Evolutionary conservation across 2,113 vertebrate genomes (phyloP).

Genomic region (Prietella phreatophila): DNA sequence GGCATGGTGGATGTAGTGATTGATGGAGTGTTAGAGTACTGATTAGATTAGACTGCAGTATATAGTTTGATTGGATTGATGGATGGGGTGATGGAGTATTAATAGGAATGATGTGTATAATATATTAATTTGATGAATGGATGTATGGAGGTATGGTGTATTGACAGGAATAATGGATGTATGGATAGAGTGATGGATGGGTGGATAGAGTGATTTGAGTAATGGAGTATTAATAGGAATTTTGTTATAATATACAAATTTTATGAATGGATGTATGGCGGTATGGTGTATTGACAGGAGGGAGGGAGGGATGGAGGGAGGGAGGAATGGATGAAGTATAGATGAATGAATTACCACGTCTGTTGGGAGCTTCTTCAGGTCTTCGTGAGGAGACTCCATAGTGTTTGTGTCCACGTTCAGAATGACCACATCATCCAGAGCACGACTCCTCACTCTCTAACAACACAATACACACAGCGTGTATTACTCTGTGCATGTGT

Average conservation of each 20-base stretch:
- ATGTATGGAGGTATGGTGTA: neutral
- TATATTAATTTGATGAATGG: neutral
- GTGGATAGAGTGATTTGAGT: no score
- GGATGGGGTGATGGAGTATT: neutral
- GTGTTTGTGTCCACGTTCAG: conserved; percentile 86
- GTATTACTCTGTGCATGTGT: neutral
- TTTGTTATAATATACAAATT: no score
- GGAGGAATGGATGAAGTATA: neutral
- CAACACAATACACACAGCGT: neutral
- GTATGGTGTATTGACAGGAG: neutral
- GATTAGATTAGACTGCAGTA: no score
- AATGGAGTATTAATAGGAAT: no score
- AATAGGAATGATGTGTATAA: neutral
- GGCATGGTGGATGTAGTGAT: neutral
- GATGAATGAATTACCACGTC: conserved; percentile 75
- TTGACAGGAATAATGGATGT: neutral
- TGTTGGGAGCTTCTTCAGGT: conserved; percentile 79
- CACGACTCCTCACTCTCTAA: conserved; percentile 75
- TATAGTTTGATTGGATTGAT: neutral
- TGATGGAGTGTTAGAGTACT: no score
- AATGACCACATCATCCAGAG: conserved; percentile 85
- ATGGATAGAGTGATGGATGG: neutral
- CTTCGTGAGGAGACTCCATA: conserved; percentile 81
- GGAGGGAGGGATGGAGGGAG: neutral
- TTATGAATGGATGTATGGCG: no score